These are phyloP conservation scores for Pipistrellus kuhlii DNA, from an alignment of 2,797 vertebrate genomes.

Conservation along the genomic window DNA sequence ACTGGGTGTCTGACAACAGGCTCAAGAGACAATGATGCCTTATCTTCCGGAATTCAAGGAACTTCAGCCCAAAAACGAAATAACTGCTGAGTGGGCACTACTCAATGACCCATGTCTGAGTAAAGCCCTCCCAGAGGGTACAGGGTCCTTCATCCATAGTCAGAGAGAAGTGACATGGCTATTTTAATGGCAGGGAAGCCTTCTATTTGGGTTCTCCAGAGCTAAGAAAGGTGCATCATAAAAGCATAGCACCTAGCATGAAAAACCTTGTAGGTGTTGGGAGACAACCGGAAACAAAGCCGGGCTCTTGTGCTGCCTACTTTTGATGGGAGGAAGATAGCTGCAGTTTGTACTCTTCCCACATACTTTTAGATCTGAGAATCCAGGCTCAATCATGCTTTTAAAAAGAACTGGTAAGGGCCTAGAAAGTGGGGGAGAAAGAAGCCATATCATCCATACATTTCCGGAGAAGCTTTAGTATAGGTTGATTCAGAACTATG, in stretches of 20 bases:
- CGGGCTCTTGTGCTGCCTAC: background rate
- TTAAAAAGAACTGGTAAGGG: background rate
- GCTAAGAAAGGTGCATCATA: background rate
- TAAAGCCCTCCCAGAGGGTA: conserved; percentile 58
- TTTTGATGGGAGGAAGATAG: background rate
- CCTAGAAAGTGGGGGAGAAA: background rate
- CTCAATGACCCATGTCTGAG: conserved; percentile 65
- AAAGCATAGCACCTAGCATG: background rate
- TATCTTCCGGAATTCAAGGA: conserved; percentile 77
- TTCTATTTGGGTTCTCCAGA: conserved; percentile 52
- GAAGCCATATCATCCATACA: background rate
- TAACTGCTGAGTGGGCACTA: conserved; percentile 61
- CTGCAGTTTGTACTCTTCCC: background rate
- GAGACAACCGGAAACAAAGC: conserved; percentile 7
- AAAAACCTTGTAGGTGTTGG: background rate
- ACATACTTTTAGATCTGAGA: conserved; percentile 46
- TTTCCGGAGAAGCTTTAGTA: conserved; percentile 42
- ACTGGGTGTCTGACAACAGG: conserved; percentile 51
- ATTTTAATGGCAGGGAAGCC: conserved; percentile 36
- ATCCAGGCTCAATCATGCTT: conserved; percentile 24
- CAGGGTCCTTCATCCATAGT: background rate
- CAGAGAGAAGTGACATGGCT: conserved; percentile 67
- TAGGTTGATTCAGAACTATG: background rate
- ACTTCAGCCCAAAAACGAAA: conserved; percentile 56
- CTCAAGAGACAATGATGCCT: conserved; percentile 61